Evolutionary conservation across 2,888 invertebrate genomes (phyloP), one percentile per base, ranked within the genome.

Genomic region (Nemotelus nigrinus): DNA sequence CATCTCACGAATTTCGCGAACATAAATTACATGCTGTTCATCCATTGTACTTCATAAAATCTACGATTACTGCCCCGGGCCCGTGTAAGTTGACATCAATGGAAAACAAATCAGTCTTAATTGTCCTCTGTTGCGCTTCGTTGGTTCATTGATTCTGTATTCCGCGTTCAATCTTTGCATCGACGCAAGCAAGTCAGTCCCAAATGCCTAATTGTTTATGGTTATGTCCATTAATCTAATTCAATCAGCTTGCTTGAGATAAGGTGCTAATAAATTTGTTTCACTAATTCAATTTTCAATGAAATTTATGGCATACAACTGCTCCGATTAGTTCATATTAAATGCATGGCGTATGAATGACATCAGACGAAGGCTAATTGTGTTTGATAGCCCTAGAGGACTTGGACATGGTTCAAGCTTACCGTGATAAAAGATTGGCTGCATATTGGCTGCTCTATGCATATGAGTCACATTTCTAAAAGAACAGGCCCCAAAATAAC

Each of bases 201-300:
- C 41, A n/a, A 58, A 67, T 44, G 72, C 68, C 75, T 79, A 79
- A 79, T 79, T 79, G 79, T 79, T 79, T 79, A 79, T 77, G 77
- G 71, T 76, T 79, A 75, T 77, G 75, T 43, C 55, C 77, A 77
- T 79, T 74, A 79, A 79, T 79, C 77, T 77, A 75, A 55, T 77
- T 75, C 79, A 77, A 79, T 79, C 77, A 79, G 67, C 39, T 57
- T 57, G 48, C 77, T 68, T 67, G 55, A 79, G 79, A 79, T 79
- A 79, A 79, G 79, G 77, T 68, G 76, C 68, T 74, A 79, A 77
- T 79, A 79, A 79, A 79, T 79, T 79, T 77, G 58, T 75, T 76
- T 70, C 75, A 76, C 75, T 70, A 71, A 75, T 77, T 79, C 77
- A 79, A 79, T 79, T 79, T 77, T 63, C 77, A 70, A 67, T 76